phyloP scores from a whole-genome alignment of 2,888 invertebrate species.

The Hypercompe scribonia region DNA sequence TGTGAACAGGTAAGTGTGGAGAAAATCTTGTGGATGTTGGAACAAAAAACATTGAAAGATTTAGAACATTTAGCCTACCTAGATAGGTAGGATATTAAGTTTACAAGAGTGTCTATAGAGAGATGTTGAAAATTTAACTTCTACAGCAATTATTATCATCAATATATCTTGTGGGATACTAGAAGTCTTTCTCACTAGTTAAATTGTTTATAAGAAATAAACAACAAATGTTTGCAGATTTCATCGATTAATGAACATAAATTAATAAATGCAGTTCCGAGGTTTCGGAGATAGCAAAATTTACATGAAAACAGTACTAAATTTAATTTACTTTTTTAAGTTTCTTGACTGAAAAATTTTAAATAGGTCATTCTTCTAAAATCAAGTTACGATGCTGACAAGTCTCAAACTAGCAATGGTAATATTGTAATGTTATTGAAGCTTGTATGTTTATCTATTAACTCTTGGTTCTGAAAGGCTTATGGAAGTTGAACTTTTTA shows the following conservation, averaged over 20 bases:
- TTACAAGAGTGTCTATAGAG: neutral
- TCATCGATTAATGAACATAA: neutral
- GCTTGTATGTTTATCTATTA: neutral
- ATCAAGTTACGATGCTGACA: neutral
- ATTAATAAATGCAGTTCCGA: neutral
- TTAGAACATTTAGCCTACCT: too few relatives aligned
- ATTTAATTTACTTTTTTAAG: neutral
- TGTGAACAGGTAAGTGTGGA: conserved; percentile 93
- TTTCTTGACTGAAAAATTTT: neutral
- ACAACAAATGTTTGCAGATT: neutral
- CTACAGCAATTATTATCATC: neutral
- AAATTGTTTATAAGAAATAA: neutral
- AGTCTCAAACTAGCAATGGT: neutral
- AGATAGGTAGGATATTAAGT: neutral
- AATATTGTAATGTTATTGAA: too few relatives aligned
- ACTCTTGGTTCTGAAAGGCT: neutral
- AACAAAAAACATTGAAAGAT: neutral
- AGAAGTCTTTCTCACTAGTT: too few relatives aligned
- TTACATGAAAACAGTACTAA: neutral
- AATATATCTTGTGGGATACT: neutral
- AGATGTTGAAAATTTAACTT: neutral
- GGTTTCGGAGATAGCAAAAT: neutral
- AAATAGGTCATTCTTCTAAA: neutral
- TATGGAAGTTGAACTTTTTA: neutral
- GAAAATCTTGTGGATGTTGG: conserved; percentile 7